Conservation (phyloP, 2,888 invertebrate genomes). For the Acheta domesticus region DNA sequence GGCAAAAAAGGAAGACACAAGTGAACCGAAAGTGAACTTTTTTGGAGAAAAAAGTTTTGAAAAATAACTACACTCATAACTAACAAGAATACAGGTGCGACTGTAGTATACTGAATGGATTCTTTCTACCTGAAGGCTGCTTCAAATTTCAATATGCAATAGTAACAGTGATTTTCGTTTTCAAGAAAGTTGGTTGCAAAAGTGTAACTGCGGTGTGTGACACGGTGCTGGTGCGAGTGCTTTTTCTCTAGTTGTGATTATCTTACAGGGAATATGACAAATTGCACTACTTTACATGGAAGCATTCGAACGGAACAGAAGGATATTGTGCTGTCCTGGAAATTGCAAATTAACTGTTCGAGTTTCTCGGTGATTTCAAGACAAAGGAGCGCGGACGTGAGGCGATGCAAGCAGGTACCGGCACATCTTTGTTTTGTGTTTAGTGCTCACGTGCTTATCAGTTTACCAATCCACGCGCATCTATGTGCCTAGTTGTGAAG, state of each 20-base stretch:
- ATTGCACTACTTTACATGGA: background rate
- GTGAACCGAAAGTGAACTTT: background rate
- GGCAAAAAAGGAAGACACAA: constrained; percentile 11
- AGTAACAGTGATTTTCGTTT: background rate
- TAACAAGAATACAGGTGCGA: constrained; percentile 5
- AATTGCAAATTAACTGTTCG: constrained; percentile 7
- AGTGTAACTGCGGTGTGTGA: constrained; percentile 18
- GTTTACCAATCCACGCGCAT: background rate
- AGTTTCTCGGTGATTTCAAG: background rate
- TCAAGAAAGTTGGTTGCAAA: constrained; percentile 20
- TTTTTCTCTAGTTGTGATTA: background rate
- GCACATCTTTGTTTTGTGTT: constrained; percentile 6
- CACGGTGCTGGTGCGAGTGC: background rate
- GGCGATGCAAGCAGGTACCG: constrained; percentile 34
- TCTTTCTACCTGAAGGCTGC: background rate
- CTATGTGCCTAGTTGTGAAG: background rate
- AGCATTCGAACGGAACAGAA: background rate
- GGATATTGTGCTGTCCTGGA: constrained; percentile 4
- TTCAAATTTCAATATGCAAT: background rate
- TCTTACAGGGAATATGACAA: background rate
- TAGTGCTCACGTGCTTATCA: constrained; percentile 4
- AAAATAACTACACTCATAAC: background rate
- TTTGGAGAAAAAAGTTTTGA: constrained; percentile 11
- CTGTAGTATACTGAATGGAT: background rate
- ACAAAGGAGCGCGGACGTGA: constrained; percentile 20